Conservation (phyloP, 2,888 invertebrate genomes). For the Chymomyza procnemis region DNA sequence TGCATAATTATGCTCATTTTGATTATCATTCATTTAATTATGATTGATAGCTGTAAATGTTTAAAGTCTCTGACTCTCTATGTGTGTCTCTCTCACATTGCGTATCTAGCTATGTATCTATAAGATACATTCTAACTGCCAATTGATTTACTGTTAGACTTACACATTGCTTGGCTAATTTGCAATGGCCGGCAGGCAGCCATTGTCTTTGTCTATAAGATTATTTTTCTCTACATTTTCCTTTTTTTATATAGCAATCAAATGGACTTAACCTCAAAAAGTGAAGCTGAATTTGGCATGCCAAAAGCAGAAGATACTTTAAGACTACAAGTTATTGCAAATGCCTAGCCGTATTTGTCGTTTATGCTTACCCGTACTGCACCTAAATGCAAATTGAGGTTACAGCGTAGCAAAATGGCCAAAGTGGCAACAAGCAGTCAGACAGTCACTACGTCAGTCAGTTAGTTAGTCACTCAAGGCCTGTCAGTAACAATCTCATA, state of each 20-base stretch:
- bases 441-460: constrained; percentile 8
- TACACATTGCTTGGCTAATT: not conserved
- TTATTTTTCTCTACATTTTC: not conserved
- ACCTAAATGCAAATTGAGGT: constrained; percentile 60
- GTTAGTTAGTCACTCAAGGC: not conserved
- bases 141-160: constrained; percentile 7
- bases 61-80: too few species aligned
- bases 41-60: constrained; percentile 72
- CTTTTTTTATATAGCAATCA: constrained; percentile 41
- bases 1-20: constrained; percentile 65
- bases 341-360: not conserved
- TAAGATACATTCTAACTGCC: constrained; percentile 54
- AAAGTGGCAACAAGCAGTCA: constrained; percentile 31
- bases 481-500: not conserved
- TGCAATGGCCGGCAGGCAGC: not conserved
- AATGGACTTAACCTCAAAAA: constrained; percentile 32
- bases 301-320: constrained; percentile 16
- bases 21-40: constrained; percentile 71
- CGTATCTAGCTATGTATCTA: constrained; percentile 36
- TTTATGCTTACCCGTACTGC: constrained; percentile 2
- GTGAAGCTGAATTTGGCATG: constrained; percentile 13
- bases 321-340: not conserved
- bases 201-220: not conserved
- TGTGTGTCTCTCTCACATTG: too few species aligned
- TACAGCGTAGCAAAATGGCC: constrained; percentile 49